phyloP scores from a whole-genome alignment of 2,888 invertebrate species.

The Calameuta pallipes region DNA sequence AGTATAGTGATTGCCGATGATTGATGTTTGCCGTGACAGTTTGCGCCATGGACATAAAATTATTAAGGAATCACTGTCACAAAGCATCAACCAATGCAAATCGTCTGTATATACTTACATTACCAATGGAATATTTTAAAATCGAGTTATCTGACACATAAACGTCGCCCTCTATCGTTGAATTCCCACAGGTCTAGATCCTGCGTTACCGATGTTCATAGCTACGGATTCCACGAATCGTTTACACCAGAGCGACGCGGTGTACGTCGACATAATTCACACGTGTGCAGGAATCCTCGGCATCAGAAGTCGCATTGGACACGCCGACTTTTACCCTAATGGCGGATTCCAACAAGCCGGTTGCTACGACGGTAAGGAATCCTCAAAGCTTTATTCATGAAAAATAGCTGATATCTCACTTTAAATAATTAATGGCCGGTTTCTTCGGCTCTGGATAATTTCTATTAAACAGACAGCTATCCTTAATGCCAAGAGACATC shows the following conservation, averaged over 20 bases:
- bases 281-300: constrained; percentile 41
- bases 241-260: constrained; percentile 35
- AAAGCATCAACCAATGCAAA: background rate
- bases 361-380: constrained; percentile 23
- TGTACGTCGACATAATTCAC: constrained; percentile 36
- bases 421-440: background rate
- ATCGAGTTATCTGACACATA: background rate
- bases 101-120: background rate
- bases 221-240: constrained; percentile 33
- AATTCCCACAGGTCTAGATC: constrained; percentile 26
- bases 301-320: constrained; percentile 32
- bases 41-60: background rate
- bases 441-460: too few relatives aligned
- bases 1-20: background rate
- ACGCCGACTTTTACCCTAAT: constrained; percentile 36
- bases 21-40: background rate
- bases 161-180: background rate
- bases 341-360: constrained; percentile 29
- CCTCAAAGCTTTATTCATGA: background rate
- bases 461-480: too few relatives aligned
- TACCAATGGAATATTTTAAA: background rate
- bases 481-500: too few relatives aligned
- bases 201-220: constrained; percentile 29
- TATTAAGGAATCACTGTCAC: background rate
- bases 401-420: background rate